Conservation (phyloP, 2,797 vertebrate genomes). For the Sus cebifrons region DNA sequence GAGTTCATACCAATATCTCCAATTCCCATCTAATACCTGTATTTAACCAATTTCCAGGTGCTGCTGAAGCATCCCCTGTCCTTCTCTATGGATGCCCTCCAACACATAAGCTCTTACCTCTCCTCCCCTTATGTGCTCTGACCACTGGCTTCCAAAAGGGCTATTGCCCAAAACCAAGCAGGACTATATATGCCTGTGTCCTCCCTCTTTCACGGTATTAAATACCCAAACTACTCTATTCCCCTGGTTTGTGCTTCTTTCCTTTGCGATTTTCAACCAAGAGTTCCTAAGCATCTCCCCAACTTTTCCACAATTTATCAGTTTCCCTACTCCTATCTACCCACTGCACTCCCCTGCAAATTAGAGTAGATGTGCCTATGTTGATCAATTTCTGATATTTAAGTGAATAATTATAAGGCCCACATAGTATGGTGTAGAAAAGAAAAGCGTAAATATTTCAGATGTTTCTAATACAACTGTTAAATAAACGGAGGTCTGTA, state of each 20-base stretch:
- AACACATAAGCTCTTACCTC: neutral
- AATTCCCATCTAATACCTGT: neutral
- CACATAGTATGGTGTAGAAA: neutral
- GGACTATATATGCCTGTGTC: neutral
- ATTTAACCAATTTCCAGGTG: neutral
- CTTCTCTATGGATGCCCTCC: neutral
- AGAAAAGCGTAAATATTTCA: neutral
- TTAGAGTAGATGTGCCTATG: neutral
- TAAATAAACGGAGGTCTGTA: constrained; percentile 20
- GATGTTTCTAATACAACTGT: constrained; percentile 1
- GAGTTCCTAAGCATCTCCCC: neutral
- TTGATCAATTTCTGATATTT: constrained; percentile 29
- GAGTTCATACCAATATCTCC: neutral
- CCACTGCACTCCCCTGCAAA: neutral
- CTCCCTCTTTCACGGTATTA: neutral
- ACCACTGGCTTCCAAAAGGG: constrained; percentile 1
- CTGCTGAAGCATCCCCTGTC: neutral
- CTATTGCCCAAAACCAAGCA: neutral
- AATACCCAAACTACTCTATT: neutral
- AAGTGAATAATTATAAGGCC: neutral
- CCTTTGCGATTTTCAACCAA: neutral
- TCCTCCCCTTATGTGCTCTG: neutral
- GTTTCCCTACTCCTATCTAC: neutral
- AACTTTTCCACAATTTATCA: neutral
- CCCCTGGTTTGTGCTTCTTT: neutral